Percentiles rank a stretch among this genome's conserved stretches.
Evolutionary conservation across 2,113 vertebrate genomes (phyloP).

Genomic region (Chlorodrepanis virens): DNA sequence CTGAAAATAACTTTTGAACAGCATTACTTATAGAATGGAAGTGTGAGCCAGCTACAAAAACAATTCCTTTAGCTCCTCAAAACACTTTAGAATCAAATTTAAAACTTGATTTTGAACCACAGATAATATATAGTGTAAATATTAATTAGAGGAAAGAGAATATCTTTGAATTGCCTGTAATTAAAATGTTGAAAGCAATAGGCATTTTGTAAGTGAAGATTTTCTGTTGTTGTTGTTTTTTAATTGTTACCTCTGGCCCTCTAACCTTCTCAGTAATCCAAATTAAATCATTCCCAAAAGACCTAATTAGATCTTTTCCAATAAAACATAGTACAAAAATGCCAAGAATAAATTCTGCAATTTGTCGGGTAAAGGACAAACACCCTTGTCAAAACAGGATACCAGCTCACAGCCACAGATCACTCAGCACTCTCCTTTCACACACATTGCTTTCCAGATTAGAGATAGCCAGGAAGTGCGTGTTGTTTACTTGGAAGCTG

Average conservation of each 20-base stretch:
- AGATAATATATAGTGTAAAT: neutral
- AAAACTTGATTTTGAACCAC: neutral
- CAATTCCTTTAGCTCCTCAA: too few relatives aligned
- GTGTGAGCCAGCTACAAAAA: neutral
- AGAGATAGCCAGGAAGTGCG: conserved; percentile 66
- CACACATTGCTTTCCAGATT: conserved; percentile 54
- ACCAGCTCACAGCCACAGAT: conserved; percentile 34
- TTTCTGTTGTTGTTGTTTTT: neutral
- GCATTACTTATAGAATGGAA: neutral
- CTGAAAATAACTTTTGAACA: neutral
- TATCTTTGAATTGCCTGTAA: neutral
- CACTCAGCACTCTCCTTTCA: conserved; percentile 26
- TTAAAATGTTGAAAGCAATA: neutral
- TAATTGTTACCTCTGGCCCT: conserved; percentile 28
- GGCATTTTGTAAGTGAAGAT: neutral
- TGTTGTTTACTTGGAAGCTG: conserved; percentile 58
- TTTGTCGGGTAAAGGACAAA: conserved; percentile 59
- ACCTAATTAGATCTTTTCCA: conserved; percentile 50
- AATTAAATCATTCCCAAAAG: conserved; percentile 45
- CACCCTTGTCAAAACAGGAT: conserved; percentile 71
- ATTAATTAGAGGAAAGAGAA: neutral
- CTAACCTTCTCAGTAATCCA: conserved; percentile 33
- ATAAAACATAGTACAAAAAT: neutral
- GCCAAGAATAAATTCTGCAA: conserved; percentile 27
- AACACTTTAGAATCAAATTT: neutral